Evolutionary conservation across 2,888 invertebrate species (phyloP).

Genomic region (Agrochola macilenta): DNA sequence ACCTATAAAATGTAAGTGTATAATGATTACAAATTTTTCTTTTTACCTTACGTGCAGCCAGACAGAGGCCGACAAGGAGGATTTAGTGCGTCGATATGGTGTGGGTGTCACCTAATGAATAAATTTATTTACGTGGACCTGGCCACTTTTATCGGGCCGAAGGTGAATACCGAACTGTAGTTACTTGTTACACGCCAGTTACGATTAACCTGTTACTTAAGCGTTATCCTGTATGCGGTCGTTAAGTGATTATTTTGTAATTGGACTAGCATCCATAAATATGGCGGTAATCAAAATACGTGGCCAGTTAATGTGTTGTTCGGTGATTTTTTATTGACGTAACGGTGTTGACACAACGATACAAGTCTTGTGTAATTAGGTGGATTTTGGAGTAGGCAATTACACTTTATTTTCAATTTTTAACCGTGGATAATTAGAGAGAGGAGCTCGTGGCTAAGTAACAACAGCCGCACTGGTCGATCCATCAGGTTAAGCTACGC

Average conservation of each 20-base stretch:
- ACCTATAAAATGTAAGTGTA: conserved; percentile 60
- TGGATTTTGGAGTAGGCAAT: not conserved
- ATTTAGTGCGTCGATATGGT: conserved; percentile 88
- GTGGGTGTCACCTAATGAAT: conserved; percentile 91
- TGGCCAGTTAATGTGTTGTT: conserved; percentile 25
- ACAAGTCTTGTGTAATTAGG: conserved; percentile 26
- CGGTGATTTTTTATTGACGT: conserved; percentile 35
- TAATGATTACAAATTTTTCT: conserved; percentile 68
- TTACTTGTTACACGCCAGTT: conserved; percentile 67
- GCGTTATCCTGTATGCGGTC: conserved; percentile 49
- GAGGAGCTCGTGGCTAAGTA: too few species aligned
- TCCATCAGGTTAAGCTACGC: too few species aligned
- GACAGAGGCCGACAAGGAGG: conserved; percentile 87
- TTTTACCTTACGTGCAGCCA: conserved; percentile 78
- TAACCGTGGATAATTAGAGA: not conserved
- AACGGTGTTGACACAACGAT: conserved; percentile 31
- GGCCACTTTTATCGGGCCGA: conserved; percentile 85
- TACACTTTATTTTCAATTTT: conserved; percentile 10
- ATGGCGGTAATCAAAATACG: conserved; percentile 44
- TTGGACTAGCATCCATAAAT: conserved; percentile 62
- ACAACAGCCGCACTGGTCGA: too few species aligned
- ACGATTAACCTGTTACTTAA: conserved; percentile 68
- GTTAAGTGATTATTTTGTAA: conserved; percentile 57
- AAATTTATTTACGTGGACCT: conserved; percentile 87
- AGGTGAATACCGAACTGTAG: conserved; percentile 74